Conservation (phyloP, 2,113 vertebrate species). For the Archocentrus centrarchus region DNA sequence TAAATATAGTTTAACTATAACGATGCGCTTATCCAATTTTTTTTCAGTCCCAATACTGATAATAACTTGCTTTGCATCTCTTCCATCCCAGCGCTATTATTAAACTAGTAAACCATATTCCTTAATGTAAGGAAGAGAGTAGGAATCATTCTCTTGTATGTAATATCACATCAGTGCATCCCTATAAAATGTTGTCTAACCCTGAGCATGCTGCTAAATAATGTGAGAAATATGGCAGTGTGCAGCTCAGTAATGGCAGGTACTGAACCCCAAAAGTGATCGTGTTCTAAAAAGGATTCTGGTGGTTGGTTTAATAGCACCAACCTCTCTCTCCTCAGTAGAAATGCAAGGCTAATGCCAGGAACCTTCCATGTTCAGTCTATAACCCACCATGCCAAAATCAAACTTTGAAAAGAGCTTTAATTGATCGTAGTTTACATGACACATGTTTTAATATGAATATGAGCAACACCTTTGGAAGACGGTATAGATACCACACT, state of each 20-base stretch:
- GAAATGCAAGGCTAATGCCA: neutral
- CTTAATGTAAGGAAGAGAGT: neutral
- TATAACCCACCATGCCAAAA: neutral
- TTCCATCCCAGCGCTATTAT: neutral
- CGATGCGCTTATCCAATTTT: neutral
- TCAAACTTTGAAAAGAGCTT: neutral
- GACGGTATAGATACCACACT: neutral
- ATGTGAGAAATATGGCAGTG: neutral
- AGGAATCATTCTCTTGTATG: neutral
- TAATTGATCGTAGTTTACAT: neutral
- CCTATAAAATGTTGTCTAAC: too few relatives aligned
- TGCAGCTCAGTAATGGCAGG: neutral
- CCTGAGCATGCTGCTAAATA: neutral
- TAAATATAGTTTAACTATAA: neutral
- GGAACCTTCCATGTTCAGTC: neutral
- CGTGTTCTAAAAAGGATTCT: conserved; percentile 1
- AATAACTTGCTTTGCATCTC: neutral
- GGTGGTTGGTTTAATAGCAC: neutral
- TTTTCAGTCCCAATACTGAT: neutral
- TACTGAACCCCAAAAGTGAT: neutral
- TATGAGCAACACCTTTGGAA: neutral
- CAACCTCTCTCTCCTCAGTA: neutral
- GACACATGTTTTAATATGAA: neutral
- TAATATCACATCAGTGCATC: too few relatives aligned
- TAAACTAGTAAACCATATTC: neutral